These are phyloP conservation scores for Ypsolopha scabrella DNA, from an alignment of 2,888 invertebrate species.

Conservation along the genomic window DNA sequence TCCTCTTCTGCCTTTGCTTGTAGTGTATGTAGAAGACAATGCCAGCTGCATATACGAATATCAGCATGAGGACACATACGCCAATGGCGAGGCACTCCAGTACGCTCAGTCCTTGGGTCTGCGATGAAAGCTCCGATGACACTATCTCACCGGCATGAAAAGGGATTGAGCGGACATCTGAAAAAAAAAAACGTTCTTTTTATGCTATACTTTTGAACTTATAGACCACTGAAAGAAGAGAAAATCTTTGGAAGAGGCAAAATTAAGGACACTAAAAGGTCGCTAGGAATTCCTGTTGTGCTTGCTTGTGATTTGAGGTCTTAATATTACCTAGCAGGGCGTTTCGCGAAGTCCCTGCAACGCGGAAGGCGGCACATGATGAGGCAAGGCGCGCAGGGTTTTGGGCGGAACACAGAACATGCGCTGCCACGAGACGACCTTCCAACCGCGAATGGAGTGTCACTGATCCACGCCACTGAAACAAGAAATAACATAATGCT, in stretches of 20 bases:
- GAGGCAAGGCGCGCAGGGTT: conserved; percentile 72
- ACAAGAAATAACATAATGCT: conserved; percentile 11
- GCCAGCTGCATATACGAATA: conserved; percentile 86
- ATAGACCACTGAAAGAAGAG: too few relatives aligned
- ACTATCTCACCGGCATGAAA: conserved; percentile 75
- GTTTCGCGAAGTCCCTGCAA: conserved; percentile 80
- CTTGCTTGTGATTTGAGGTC: too few relatives aligned
- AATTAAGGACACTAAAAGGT: too few relatives aligned
- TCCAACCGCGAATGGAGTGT: conserved; percentile 79
- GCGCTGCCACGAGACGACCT: conserved; percentile 83
- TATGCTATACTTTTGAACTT: background rate
- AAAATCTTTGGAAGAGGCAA: too few relatives aligned
- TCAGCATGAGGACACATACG: conserved; percentile 81
- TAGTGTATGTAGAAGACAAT: conserved; percentile 85
- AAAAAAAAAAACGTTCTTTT: conserved; percentile 15
- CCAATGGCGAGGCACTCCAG: conserved; percentile 86
- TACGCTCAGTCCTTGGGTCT: conserved; percentile 75
- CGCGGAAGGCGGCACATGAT: conserved; percentile 86
- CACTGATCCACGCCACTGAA: conserved; percentile 86
- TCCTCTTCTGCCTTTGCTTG: conserved; percentile 73
- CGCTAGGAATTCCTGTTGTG: too few relatives aligned
- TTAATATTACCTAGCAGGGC: conserved; percentile 35
- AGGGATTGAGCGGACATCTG: conserved; percentile 84
- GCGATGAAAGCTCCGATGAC: conserved; percentile 55
- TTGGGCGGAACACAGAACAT: conserved; percentile 81